Conservation (phyloP, 2,113 vertebrate species). For the Phrynosoma blainvillii region DNA sequence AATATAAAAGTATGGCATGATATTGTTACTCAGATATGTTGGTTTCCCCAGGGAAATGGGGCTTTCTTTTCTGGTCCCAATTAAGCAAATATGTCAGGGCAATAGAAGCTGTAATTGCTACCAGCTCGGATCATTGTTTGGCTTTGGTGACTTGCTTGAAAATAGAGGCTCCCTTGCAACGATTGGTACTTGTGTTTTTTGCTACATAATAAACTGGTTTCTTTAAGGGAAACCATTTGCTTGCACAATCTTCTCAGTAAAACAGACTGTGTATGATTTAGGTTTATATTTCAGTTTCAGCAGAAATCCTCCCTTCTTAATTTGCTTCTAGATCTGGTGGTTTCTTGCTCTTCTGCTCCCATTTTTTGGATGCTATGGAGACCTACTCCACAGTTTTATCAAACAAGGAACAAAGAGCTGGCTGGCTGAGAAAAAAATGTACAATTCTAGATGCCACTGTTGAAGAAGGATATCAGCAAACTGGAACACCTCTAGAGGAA, state of each 20-base stretch:
- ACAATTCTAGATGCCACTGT: neutral
- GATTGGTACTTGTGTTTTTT: neutral
- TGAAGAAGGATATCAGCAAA: neutral
- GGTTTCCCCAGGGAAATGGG: neutral
- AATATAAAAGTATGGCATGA: neutral
- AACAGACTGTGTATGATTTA: too few relatives aligned
- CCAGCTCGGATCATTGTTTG: neutral
- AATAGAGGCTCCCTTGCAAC: neutral
- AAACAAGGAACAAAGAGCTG: too few relatives aligned
- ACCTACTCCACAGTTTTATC: neutral
- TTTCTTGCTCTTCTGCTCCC: neutral
- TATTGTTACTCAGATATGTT: neutral
- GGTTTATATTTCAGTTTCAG: too few relatives aligned
- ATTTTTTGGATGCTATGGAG: too few relatives aligned
- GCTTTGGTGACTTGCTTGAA: neutral
- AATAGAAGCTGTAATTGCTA: slow-evolving; percentile 2
- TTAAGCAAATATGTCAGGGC: neutral
- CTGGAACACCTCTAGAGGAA: too few relatives aligned
- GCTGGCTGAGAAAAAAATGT: neutral
- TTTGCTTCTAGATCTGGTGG: neutral
- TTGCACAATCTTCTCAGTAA: too few relatives aligned
- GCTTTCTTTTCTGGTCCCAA: slow-evolving; percentile 7
- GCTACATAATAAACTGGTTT: neutral
- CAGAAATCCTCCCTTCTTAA: neutral
- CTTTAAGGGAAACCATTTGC: neutral